Conservation (phyloP, 2,888 invertebrate genomes). For the Odontocerum albicorne region DNA sequence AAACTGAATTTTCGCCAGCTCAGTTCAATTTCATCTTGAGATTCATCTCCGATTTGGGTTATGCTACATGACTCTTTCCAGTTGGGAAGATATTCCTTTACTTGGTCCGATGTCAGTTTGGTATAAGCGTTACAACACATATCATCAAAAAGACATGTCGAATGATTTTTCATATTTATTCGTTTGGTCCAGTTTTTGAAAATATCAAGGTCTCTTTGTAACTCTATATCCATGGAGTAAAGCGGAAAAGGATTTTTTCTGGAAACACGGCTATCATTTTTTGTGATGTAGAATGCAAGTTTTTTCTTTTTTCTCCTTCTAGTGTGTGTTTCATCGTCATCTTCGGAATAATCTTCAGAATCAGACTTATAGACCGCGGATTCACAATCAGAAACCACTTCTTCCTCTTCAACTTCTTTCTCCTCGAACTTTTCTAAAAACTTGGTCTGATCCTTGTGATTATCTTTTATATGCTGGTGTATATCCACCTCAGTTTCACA, state of each 20-base stretch:
- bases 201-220: too few species aligned
- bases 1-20: conserved; percentile 50
- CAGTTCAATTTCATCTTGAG: not conserved
- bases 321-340: not conserved
- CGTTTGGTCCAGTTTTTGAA: too few species aligned
- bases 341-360: conserved; percentile 1
- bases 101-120: conserved; percentile 45
- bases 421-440: conserved; percentile 1
- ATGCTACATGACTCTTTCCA: conserved; percentile 58
- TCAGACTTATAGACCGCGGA: not conserved
- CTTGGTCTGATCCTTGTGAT: conserved; percentile 2
- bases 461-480: conserved; percentile 10
- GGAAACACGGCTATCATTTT: too few species aligned
- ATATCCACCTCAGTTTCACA: conserved; percentile 4
- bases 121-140: conserved; percentile 45
- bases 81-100: conserved; percentile 55
- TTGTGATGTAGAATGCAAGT: too few species aligned
- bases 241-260: too few species aligned
- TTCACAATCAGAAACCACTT: conserved; percentile 2
- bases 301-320: too few species aligned
- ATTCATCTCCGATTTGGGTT: conserved; percentile 24
- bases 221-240: too few species aligned
- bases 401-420: not conserved
- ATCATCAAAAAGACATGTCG: too few species aligned
- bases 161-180: too few species aligned